These are phyloP conservation scores for Hozukius guyotensis DNA, from an alignment of 2,797 vertebrate species.

Conservation along the genomic window DNA sequence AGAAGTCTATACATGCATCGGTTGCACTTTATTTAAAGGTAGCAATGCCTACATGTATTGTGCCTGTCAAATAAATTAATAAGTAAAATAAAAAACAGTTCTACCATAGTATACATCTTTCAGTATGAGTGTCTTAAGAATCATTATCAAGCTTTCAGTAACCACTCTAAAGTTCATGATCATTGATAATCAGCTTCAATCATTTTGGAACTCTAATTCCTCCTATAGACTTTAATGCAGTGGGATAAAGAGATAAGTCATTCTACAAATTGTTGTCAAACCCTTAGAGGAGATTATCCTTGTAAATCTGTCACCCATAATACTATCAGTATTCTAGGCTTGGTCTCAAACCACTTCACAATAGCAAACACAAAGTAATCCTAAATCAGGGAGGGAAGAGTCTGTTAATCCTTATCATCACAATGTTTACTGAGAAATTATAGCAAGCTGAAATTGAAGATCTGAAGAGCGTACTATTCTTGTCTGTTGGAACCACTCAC, in stretches of 20 bases:
- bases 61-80: too few relatives aligned
- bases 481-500: background rate
- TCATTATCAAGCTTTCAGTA: constrained; percentile 4
- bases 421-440: constrained; percentile 53
- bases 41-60: too few relatives aligned
- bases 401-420: constrained; percentile 53
- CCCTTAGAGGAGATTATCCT: constrained; percentile 66
- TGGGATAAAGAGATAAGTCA: constrained; percentile 61
- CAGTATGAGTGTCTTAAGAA: background rate
- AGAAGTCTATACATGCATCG: too few relatives aligned
- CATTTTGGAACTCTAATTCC: constrained; percentile 23
- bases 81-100: background rate
- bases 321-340: constrained; percentile 44
- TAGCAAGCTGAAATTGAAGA: constrained; percentile 1
- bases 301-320: constrained; percentile 67
- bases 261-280: constrained; percentile 66
- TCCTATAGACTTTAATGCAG: constrained; percentile 38
- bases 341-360: constrained; percentile 48
- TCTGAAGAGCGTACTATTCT: background rate
- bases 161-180: constrained; percentile 14
- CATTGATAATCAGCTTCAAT: constrained; percentile 35
- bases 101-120: background rate
- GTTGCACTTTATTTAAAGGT: too few relatives aligned
- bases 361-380: constrained; percentile 61
- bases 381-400: constrained; percentile 39